Evolutionary conservation across 2,113 vertebrate genomes (phyloP).

Genomic region (Pholis gunnellus): DNA sequence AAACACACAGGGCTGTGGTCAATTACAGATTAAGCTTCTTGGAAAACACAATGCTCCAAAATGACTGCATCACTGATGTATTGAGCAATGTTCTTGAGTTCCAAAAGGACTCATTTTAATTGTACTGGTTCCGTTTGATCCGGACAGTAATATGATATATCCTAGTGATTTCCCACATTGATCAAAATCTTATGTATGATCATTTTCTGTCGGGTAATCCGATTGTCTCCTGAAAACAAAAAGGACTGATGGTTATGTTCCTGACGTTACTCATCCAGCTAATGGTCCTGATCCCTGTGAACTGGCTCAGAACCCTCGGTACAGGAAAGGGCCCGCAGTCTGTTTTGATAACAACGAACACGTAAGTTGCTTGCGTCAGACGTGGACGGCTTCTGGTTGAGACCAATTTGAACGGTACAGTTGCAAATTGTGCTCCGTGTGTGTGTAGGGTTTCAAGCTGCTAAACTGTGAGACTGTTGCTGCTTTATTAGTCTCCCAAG

Average conservation of each 20-base stretch:
- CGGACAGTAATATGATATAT: conserved; percentile 6
- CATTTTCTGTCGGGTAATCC: background rate
- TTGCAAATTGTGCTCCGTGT: background rate
- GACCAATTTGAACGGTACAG: background rate
- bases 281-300: conserved; percentile 92
- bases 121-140: background rate
- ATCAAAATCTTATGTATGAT: background rate
- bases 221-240: background rate
- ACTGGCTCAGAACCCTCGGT: conserved; percentile 90
- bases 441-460: conserved; percentile 13
- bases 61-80: conserved; percentile 15
- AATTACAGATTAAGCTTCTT: conserved; percentile 38
- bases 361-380: conserved; percentile 82
- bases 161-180: background rate
- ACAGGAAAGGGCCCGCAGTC: conserved; percentile 91
- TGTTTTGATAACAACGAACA: conserved; percentile 91
- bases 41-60: conserved; percentile 37
- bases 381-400: background rate
- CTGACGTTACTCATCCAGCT: conserved; percentile 87
- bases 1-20: conserved; percentile 56
- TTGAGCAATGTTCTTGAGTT: conserved; percentile 42
- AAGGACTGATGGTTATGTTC: conserved; percentile 54
- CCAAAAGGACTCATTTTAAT: background rate
- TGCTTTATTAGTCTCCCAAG: conserved; percentile 26
- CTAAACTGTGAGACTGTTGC: conserved; percentile 9